phyloP scores from a whole-genome alignment of 2,797 vertebrate genomes.

The Oryzias dopingdopingensis region DNA sequence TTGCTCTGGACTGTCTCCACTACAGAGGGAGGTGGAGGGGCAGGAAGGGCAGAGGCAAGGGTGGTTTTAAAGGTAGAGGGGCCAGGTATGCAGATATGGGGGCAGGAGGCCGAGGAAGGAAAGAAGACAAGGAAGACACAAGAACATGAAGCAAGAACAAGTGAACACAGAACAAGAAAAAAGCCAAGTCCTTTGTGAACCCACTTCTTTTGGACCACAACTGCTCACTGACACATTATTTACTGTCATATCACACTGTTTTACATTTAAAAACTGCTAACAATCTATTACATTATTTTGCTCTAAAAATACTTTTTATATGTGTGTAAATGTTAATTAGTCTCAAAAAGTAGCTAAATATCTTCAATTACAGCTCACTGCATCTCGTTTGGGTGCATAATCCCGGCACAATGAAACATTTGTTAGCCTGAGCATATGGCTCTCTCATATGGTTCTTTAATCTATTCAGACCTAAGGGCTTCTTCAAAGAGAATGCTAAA shows the following conservation, averaged over 20 bases:
- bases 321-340: conserved; percentile 11
- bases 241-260: neutral
- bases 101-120: conserved; percentile 49
- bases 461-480: too few species aligned
- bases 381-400: conserved; percentile 11
- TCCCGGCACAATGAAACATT: conserved; percentile 12
- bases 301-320: conserved; percentile 6
- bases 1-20: conserved; percentile 97
- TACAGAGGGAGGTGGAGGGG: conserved; percentile 80
- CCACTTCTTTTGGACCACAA: conserved; percentile 22
- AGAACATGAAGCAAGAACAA: conserved; percentile 76
- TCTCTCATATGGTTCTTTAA: neutral
- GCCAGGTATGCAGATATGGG: conserved; percentile 72
- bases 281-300: neutral
- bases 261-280: conserved; percentile 6
- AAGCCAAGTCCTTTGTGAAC: conserved; percentile 52
- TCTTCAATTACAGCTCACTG: conserved; percentile 8
- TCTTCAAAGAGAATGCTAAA: too few species aligned
- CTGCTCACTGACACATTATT: neutral
- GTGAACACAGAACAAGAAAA: conserved; percentile 57
- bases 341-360: conserved; percentile 7
- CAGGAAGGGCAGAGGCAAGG: conserved; percentile 42
- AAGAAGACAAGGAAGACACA: conserved; percentile 73
- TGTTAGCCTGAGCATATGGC: neutral
- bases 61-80: conserved; percentile 34